phyloP scores from a whole-genome alignment of 2,888 invertebrate genomes.

The Neoitamus cyanurus region DNA sequence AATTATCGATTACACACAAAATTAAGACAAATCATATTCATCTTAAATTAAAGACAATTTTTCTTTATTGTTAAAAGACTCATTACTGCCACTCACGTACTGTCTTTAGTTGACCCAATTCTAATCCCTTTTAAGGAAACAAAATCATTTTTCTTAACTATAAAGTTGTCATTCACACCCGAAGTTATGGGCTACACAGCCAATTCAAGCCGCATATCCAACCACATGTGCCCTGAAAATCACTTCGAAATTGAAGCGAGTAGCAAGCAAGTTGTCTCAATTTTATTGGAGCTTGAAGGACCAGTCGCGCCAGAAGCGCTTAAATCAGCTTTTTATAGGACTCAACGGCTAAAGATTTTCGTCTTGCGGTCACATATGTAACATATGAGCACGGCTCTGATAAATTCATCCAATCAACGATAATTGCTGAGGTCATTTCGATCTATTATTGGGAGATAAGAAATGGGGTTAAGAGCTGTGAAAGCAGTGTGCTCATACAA shows the following conservation, averaged over 20 bases:
- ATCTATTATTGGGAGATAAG: conserved; percentile 6
- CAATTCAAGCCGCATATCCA: no score
- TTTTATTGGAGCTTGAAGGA: background rate
- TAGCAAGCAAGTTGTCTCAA: background rate
- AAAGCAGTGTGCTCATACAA: background rate
- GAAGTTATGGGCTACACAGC: background rate
- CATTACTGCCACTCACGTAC: no score
- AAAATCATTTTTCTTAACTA: conserved; percentile 1
- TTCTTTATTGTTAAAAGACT: no score
- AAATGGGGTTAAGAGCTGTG: background rate
- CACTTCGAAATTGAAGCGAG: background rate
- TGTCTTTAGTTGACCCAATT: background rate
- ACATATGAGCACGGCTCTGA: background rate
- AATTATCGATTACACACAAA: no score
- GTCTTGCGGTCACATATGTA: background rate
- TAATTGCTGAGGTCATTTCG: conserved; percentile 6
- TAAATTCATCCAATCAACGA: conserved; percentile 27
- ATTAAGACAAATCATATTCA: no score
- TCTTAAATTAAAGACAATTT: no score
- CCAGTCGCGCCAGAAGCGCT: background rate
- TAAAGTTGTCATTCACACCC: background rate
- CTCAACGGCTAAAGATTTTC: background rate
- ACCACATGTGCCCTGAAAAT: background rate
- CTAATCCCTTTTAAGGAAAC: background rate
- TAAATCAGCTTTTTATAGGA: background rate